Base-by-base conservation (phyloP, 2,797 vertebrate species). In the Oreortyx pictus region DNA sequence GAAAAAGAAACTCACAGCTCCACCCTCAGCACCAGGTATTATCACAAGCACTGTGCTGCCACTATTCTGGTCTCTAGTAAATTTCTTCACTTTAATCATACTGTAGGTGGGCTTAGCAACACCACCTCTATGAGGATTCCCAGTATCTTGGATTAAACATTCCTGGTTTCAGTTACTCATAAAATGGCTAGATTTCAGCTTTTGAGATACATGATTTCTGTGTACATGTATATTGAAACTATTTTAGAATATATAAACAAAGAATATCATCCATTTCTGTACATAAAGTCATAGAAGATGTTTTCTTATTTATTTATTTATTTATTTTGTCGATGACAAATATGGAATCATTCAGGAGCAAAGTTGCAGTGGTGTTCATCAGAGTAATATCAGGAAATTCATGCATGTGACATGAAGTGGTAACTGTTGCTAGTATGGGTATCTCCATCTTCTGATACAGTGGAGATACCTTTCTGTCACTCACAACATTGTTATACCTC, bases 401-500 rank as follows among this genome's bases (percentile, higher is more conserved):
- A 41, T 60, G 33, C 14, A 23, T n/a, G 22, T 72, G 59, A 23
- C 66, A 33, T 7, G 17, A 57, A 52, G 47, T 37, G 6, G 43
- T 61, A 54, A 23, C n/a, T 73, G 11, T 50, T 56, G 37, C 39
- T 10, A 33, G 46, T 4, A 31, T 0, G 5, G 22, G 5, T 54
- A 8, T 75, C 54, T 83, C 16, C 47, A 73, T 64, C 27, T 65
- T 81, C 9, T n/a, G 65, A 35, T 67, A 44, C 4, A 35, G 17
- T 3, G 14, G 25, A 37, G 17, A 14, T 57, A 15, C 14, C 20
- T 47, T 89, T 87, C 46, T 1, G 0, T 67, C 22, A 64, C 43
- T 85, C 24, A 62, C 7, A 0, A 0, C 2, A 5, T 5, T 83
- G 27, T 39, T 59, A 54, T 74, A 78, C 24, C 2, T 6, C 65